Evolutionary conservation across 1,140 invertebrate species (phyloP).

Genomic region (Holotrichia oblita): DNA sequence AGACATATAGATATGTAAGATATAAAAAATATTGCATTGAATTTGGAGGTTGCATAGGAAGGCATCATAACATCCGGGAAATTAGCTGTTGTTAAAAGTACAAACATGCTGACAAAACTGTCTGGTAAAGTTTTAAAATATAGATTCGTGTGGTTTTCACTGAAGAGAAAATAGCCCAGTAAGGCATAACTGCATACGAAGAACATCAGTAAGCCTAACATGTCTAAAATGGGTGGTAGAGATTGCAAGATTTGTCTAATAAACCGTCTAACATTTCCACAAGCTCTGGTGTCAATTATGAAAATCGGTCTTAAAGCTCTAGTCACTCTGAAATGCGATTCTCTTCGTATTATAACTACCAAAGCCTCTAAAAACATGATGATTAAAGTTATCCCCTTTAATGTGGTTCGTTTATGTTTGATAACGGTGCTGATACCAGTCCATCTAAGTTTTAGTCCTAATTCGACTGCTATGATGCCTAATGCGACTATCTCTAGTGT

Average conservation of each 20-base stretch:
- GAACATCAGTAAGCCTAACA: constrained; percentile 86
- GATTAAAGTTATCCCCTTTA: constrained; percentile 77
- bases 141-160: constrained; percentile 73
- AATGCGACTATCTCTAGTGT: constrained; percentile 84
- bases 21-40: constrained; percentile 88
- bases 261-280: constrained; percentile 77
- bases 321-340: constrained; percentile 88
- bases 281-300: constrained; percentile 86
- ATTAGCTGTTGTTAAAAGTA: constrained; percentile 90
- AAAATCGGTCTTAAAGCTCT: constrained; percentile 90
- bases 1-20: constrained; percentile 82
- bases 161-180: constrained; percentile 85
- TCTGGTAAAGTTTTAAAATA: constrained; percentile 83
- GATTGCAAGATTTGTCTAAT: constrained; percentile 84
- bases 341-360: constrained; percentile 82
- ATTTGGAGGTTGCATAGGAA: constrained; percentile 81
- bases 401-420: constrained; percentile 75
- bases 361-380: constrained; percentile 89
- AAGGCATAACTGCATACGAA: constrained; percentile 87
- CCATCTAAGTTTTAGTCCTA: constrained; percentile 86
- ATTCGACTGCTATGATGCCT: constrained; percentile 79
- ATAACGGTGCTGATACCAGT: constrained; percentile 85
- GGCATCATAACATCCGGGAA: constrained; percentile 96
- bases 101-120: constrained; percentile 90
- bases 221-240: constrained; percentile 88